Evolutionary conservation across 2,888 invertebrate species (phyloP).

Genomic region (Pyralis farinalis): DNA sequence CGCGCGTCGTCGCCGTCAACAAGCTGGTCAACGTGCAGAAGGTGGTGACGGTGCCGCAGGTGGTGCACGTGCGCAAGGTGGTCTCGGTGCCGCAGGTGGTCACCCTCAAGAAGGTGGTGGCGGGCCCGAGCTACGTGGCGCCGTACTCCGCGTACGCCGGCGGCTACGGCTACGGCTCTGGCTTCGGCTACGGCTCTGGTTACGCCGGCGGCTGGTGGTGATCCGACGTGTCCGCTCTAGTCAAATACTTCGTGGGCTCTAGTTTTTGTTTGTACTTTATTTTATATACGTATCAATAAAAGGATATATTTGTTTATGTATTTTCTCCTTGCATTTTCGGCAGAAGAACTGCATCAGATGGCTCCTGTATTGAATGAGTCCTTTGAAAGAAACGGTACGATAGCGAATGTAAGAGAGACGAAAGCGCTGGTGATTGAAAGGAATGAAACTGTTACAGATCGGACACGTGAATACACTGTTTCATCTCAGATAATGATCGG

Average conservation of each 20-base stretch:
- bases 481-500: too few species aligned
- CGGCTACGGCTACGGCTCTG: constrained; percentile 21
- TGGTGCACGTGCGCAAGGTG: constrained; percentile 41
- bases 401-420: too few species aligned
- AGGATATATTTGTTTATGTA: too few species aligned
- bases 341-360: too few species aligned
- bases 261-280: constrained; percentile 1
- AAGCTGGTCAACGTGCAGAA: constrained; percentile 41
- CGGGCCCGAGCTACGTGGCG: constrained; percentile 27
- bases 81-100: constrained; percentile 49
- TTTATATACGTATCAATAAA: constrained; percentile 6
- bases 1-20: constrained; percentile 36
- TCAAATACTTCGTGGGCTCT: constrained; percentile 6
- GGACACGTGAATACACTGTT: too few species aligned
- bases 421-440: too few species aligned
- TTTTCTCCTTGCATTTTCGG: too few species aligned
- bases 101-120: constrained; percentile 49
- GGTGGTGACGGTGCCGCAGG: constrained; percentile 39
- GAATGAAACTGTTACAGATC: too few species aligned
- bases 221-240: constrained; percentile 15
- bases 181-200: constrained; percentile 12
- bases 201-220: constrained; percentile 27
- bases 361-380: too few species aligned
- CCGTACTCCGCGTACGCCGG: constrained; percentile 11
- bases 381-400: too few species aligned